Conservation (phyloP, 2,113 vertebrate species). For the Recurvirostra avosetta region DNA sequence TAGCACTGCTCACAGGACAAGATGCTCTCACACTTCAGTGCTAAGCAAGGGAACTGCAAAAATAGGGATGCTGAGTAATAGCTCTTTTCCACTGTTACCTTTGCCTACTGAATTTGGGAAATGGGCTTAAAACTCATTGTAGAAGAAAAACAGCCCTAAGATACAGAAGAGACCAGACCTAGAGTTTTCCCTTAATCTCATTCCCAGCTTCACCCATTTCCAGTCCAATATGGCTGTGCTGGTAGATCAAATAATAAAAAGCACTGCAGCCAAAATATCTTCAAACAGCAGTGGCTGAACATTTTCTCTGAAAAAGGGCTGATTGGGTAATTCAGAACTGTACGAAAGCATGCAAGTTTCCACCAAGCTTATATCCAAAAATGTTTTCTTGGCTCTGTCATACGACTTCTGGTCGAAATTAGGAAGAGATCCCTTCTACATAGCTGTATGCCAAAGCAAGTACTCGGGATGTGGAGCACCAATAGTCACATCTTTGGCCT, state of each 20-base stretch:
- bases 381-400: neutral
- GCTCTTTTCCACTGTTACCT: neutral
- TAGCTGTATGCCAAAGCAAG: neutral
- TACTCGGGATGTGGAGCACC: neutral
- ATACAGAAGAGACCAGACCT: neutral
- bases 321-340: neutral
- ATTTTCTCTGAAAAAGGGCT: neutral
- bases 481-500: neutral
- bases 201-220: neutral
- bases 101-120: neutral
- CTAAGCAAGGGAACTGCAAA: neutral
- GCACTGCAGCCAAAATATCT: neutral
- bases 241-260: neutral
- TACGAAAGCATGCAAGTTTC: rapidly evolving
- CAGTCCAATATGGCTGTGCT: neutral
- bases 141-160: neutral
- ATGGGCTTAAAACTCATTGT: neutral
- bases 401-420: neutral
- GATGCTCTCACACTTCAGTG: neutral
- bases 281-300: neutral
- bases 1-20: neutral
- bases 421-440: neutral
- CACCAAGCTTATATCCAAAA: neutral
- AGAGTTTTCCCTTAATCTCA: neutral
- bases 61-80: neutral